A percentile compares a stretch with the other conserved stretches of the same genome.
Conservation (phyloP, 64 coral and sea anemone species). For the Hydrozoanthus tunicans region DNA sequence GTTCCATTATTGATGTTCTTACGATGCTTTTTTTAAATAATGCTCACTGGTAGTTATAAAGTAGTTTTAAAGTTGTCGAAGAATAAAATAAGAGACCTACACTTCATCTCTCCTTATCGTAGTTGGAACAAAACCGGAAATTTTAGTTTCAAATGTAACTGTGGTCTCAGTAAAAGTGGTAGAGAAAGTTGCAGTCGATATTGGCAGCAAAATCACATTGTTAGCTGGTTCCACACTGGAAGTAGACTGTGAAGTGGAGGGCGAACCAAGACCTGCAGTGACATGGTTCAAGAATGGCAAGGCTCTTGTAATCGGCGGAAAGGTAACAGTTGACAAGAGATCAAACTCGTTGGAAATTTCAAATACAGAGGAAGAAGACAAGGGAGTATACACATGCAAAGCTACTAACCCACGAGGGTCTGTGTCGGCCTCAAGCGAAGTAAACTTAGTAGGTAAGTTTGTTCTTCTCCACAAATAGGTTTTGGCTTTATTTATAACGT, state of each 20-base stretch:
- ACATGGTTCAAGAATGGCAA: conserved; percentile 19
- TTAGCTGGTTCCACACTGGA: not conserved
- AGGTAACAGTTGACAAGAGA: not conserved
- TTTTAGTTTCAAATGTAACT: not conserved
- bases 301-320: not conserved
- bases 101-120: not conserved
- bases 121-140: conserved; percentile 47
- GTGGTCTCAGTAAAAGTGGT: not conserved
- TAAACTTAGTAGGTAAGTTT: conserved; percentile 15
- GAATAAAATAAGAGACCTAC: no score
- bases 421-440: conserved; percentile 2
- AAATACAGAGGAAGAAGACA: not conserved
- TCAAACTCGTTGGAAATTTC: not conserved
- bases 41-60: no score
- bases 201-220: conserved; percentile 18
- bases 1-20: no score
- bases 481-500: no score
- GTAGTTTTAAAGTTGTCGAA: no score
- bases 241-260: conserved; percentile 10
- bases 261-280: not conserved
- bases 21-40: no score
- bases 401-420: conserved; percentile 13
- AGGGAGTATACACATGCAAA: conserved; percentile 14
- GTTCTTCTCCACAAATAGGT: not conserved
- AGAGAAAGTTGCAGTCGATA: not conserved